Evolutionary conservation across 2,888 invertebrate genomes (phyloP).

Genomic region (Acanthacorydalis orientalis): DNA sequence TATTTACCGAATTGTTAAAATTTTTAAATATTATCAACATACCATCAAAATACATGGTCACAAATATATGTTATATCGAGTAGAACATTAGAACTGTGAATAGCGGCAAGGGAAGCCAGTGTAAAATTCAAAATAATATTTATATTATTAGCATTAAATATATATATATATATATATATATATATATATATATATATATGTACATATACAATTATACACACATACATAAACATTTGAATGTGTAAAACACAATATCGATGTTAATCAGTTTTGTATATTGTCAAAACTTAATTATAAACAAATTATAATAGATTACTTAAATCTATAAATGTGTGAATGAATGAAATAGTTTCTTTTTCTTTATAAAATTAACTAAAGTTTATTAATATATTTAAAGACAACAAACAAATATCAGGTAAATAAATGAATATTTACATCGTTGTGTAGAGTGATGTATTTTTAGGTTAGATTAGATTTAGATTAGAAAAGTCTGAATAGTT

Average conservation of each 20-base stretch:
- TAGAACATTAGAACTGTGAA: conserved; percentile 26
- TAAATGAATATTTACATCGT: background rate
- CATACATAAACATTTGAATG: conserved; percentile 16
- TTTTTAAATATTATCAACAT: no score
- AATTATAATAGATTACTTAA: no score
- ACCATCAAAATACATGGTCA: no score
- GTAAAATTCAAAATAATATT: conserved; percentile 12
- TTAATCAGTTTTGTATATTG: background rate
- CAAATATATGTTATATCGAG: no score
- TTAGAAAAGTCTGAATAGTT: background rate
- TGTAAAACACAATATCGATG: conserved; percentile 18
- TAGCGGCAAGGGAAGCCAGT: conserved; percentile 25
- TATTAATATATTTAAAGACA: no score
- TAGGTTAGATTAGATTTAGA: background rate
- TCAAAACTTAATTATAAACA: background rate
- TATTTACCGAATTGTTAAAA: no score
- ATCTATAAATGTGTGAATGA: no score
- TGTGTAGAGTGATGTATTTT: background rate
- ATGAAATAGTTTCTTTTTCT: background rate
- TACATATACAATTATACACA: no score
- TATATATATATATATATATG: conserved; percentile 14
- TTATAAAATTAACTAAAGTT: background rate
- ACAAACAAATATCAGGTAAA: background rate
- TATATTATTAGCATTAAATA: no score
- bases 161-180: no score